Base-by-base conservation (phyloP, 2,797 vertebrate genomes). In the Clarias pachynema region DNA sequence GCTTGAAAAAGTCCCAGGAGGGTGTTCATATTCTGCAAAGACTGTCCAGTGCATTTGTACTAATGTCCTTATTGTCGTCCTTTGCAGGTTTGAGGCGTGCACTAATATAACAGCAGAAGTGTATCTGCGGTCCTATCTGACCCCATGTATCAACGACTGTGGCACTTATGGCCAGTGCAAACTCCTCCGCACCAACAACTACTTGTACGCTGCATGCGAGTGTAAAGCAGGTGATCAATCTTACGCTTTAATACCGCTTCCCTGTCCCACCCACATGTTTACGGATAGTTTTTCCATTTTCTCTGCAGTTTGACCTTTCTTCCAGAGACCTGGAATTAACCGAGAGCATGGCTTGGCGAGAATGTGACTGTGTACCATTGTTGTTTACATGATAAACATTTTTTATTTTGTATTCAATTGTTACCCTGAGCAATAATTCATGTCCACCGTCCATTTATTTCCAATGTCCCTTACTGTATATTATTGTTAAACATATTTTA, bases 141-240 rank as follows among this genome's bases (percentile, higher is more conserved):
- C 98, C 0, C 98, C 98, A 0, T 99, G 98, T 88, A 97, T 99
- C 93, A 97, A 98, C 0, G 98, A 99, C 94, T 99, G 98, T 0
- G 98, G 98, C 79, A 96, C 97, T 0, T 99, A 99, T 0, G 98
- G 98, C 62, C 98, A 99, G 93, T 99, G 98, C 96, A 99, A 99
- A 90, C 97, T 99, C 10, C 95, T 99, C 86, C 97, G 98, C 89
- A 98, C 98, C 85, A 98, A 98, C 94, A 99, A 98, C 95, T 99
- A 97, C 92, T 94, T 99, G 90, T 99, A 98, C 0, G 98, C 98
- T 0, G 98, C 98, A 56, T 99, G 98, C 88, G 98, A 99, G 95
- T 99, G 98, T 95, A 98, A 98, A 95, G 98, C 98, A 89, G 98
- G 98, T 99, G 90, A 96, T 37, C n/a, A 44, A 40, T 26, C 34